Evolutionary conservation across 1,140 invertebrate genomes (phyloP), one percentile per base, ranked within the genome.

Genomic region (Bombus affinis): DNA sequence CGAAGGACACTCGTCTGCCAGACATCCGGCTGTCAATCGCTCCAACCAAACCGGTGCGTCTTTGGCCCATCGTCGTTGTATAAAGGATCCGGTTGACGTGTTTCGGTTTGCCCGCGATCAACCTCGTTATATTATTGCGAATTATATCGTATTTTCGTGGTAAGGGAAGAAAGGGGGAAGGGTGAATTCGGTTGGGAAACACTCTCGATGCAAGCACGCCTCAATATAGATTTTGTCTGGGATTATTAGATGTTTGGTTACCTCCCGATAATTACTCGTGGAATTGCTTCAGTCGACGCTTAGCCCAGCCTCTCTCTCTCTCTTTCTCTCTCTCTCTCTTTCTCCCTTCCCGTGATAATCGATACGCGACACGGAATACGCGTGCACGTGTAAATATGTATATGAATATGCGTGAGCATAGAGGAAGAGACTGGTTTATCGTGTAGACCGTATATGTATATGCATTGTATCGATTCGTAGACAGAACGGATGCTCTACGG

Each of bases 231-330:
- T 89, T 86, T 90, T 87, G 82, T 89, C 89, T 86, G 85, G 74
- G 81, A 90, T 89, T 91, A 91, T 84, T 86, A 91, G 90, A 92
- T 90, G 90, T 92, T 92, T 86, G 83, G 85, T 89, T 91, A 89
- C 87, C 89, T 89, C 82, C 84, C 77, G 81, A 92, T 92, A 92
- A 91, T 92, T 92, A 92, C 83, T 88, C 82, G 86, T 59, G 73
- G 85, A 88, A 92, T 92, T 91, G 88, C 84, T 72, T 62, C 70
- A 83, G 68, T 89, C 87, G 80, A 72, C 73, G 86, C 28, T 71
- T 42, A 74, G 62, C 57, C 77, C 66, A 39, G 57, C 10, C 18
- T 59, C 81, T 73, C 35, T 59, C 57, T 59, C 53, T 57, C 53
- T 59, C 57, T 32, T 0, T 59, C 57, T 59, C 37, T 37, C 25